These are phyloP conservation scores for Anthopleura xanthogrammica DNA, from an alignment of 92 coral and sea anemone species.

Conservation along the genomic window DNA sequence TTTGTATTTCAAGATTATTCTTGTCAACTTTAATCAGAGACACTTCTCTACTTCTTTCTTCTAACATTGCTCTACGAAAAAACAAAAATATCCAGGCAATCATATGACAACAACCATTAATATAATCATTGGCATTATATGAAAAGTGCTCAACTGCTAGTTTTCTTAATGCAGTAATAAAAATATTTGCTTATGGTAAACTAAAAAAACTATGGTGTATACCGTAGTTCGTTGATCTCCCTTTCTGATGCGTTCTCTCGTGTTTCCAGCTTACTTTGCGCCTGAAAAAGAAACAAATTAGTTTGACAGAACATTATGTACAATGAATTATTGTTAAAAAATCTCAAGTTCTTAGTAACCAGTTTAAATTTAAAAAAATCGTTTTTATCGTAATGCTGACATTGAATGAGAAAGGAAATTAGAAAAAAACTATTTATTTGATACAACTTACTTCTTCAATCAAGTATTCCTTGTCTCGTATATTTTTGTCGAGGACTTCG, in stretches of 20 bases:
- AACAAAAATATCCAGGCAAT: neutral
- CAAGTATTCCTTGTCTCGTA: constrained; percentile 33
- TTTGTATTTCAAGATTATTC: constrained; percentile 42
- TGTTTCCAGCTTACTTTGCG: constrained; percentile 31
- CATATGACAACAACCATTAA: too few relatives aligned
- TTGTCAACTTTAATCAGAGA: constrained; percentile 45
- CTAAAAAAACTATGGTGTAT: neutral
- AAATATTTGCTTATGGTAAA: too few relatives aligned
- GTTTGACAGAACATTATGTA: too few relatives aligned
- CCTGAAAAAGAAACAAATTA: constrained; percentile 12
- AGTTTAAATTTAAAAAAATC: too few relatives aligned
- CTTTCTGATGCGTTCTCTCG: constrained; percentile 32
- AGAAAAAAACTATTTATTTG: neutral
- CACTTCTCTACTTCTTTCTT: constrained; percentile 58
- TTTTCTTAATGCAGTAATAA: neutral
- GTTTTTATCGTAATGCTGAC: too few relatives aligned
- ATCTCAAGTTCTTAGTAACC: too few relatives aligned
- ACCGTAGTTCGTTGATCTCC: constrained; percentile 33
- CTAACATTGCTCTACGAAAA: constrained; percentile 42
- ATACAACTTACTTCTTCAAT: constrained; percentile 37
- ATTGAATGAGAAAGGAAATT: neutral
- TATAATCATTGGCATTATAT: too few relatives aligned
- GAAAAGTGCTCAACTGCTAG: too few relatives aligned
- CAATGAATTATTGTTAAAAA: too few relatives aligned
- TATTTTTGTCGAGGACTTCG: constrained; percentile 23